Evolutionary conservation across 2,888 invertebrate genomes (phyloP), one percentile per base, ranked within the genome.

Genomic region (Lasioglossum oenotherae): DNA sequence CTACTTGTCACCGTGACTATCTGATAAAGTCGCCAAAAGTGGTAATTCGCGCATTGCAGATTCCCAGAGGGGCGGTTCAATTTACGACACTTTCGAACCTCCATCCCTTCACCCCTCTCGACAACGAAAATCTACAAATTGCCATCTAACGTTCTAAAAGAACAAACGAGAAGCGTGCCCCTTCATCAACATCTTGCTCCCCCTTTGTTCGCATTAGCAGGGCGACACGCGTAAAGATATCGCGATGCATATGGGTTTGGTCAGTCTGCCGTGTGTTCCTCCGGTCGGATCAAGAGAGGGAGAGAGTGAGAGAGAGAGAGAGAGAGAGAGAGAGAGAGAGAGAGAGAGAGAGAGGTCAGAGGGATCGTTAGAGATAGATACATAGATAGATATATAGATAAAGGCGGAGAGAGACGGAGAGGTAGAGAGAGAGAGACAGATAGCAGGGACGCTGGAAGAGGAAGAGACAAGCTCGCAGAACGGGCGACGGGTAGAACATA

Each of bases 391-490:
- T 60, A 60, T 27, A 60, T 60, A 60, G 60, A 27, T 27, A 60
- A 60, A 60, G 60, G 27, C 60, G 60, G 31, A 64, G 31, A 35
- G 35, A 35, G 67, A 60, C 4, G 12, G 53, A 10, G 53, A n/a
- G 53, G 12, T 2, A 31, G 46, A 46, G 46, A 46, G 60, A 31
- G 46, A 46, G 46, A 46, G 60, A 64, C 10, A 5, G 64, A 64
- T 31, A 64, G 64, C 27, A 16, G 19, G 67, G 23, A 41, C 41
- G 23, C 14, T 49, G 27, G 72, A 1, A 71, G 14, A 49, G 44
- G 64, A 67, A 69, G 35, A 72, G 85, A 75, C 83, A 85, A 89
- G 85, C 80, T 72, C 82, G 84, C 77, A 77, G 79, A 79, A 85
- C 82, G 78, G 82, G 87, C 85, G 60, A 35, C 41, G 69, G 60